These are phyloP conservation scores for Steatocranus sp. DNA, from an alignment of 2,797 vertebrate species.

Conservation along the genomic window DNA sequence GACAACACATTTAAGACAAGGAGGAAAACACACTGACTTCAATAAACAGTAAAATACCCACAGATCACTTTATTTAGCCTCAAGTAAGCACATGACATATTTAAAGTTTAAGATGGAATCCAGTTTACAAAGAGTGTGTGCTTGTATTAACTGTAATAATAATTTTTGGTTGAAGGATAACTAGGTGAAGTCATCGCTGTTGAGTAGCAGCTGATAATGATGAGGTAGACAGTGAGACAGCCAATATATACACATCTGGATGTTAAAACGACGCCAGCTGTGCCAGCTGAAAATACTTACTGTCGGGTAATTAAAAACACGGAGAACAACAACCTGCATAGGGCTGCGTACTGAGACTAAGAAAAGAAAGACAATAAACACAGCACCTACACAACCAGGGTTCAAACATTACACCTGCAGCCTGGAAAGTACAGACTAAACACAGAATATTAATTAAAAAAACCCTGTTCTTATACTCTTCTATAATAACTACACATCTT, in stretches of 20 bases:
- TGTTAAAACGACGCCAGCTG: slow-evolving; percentile 28
- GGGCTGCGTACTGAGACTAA: slow-evolving; percentile 33
- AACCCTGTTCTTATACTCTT: slow-evolving; percentile 9
- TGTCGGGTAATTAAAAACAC: slow-evolving; percentile 29
- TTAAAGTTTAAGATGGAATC: slow-evolving; percentile 46
- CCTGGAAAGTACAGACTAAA: slow-evolving; percentile 23
- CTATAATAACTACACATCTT: slow-evolving; percentile 7
- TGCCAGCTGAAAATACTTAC: slow-evolving; percentile 33
- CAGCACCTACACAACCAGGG: slow-evolving; percentile 54
- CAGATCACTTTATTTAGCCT: slow-evolving; percentile 77
- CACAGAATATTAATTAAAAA: slow-evolving; percentile 14
- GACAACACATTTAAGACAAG: slow-evolving; percentile 20
- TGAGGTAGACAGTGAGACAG: slow-evolving; percentile 82
- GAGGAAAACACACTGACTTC: slow-evolving; percentile 51
- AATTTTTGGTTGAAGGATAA: slow-evolving; percentile 72
- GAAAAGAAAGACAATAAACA: slow-evolving; percentile 62
- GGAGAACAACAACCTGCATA: slow-evolving; percentile 49
- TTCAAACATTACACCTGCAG: slow-evolving; percentile 48
- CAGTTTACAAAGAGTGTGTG: slow-evolving; percentile 57
- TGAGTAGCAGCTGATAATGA: slow-evolving; percentile 73
- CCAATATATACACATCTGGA: slow-evolving; percentile 64
- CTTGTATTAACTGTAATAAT: slow-evolving; percentile 47
- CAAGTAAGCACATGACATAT: slow-evolving; percentile 62
- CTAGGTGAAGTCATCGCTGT: slow-evolving; percentile 70
- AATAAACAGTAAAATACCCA: slow-evolving; percentile 55